Evolutionary conservation across 2,797 vertebrate genomes (phyloP), one percentile per base, ranked within the genome.

Genomic region (Mus spretus): DNA sequence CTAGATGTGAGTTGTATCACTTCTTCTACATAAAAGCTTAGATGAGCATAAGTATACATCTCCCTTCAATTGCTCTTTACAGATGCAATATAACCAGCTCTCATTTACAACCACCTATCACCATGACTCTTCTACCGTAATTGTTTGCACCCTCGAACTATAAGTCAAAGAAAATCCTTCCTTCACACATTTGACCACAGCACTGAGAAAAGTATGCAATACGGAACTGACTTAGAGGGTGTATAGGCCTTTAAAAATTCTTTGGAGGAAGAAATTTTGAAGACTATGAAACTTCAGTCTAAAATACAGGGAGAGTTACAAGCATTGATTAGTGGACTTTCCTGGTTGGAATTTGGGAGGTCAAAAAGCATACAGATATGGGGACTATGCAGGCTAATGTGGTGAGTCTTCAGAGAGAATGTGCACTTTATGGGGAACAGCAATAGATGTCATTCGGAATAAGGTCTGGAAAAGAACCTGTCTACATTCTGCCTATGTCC

Each of bases 391-490:
- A 65, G 82, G 26, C 3, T 44, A 31, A 34, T 28, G 20, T 31
- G 40, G 19, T 12, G 59, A 65, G 17, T 8, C 28, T 65, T 34
- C 28, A 65, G 59, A 22, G 26, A 4, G n/a, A 28, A 82, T 26
- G 37, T 9, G 1, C 3, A 28, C n/a, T 61, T 1, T 82, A 0
- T 15, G 6, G n/a, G 6, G 13, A 65, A 44, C 24, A 1, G 37
- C 8, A 19, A 10, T 31, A 20, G 26, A 31, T 15, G 24, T 44
- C 37, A 83, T 11, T 61, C 1, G 4, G 28, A 63, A 6, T 31
- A 63, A 44, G 28, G 37, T 61, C 22, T 61, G n/a, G 24, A 24
- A 83, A 83, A 44, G 80, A 61, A 44, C 22, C 81, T 31, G 57
- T 17, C 37, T 83, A 4, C 15, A 12, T 44, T 31, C 26, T 63